Conservation (phyloP, 2,113 vertebrate species). For the Siniperca knerii region DNA sequence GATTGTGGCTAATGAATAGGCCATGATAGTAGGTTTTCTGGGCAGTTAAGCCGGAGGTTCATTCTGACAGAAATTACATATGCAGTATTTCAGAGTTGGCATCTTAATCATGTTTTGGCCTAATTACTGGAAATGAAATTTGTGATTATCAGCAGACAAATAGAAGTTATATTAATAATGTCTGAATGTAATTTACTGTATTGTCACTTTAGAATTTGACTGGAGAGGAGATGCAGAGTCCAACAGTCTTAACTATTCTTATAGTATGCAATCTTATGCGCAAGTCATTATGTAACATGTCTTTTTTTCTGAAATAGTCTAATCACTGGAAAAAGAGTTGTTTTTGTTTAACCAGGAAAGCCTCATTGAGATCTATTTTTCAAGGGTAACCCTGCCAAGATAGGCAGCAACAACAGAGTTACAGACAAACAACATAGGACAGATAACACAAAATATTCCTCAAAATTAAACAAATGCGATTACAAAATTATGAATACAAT, state of each 20-base stretch:
- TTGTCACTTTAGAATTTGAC: not conserved
- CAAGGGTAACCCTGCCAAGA: not conserved
- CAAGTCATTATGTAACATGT: too few species aligned
- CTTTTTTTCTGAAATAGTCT: too few species aligned
- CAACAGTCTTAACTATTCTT: not conserved
- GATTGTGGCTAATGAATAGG: conserved; percentile 60
- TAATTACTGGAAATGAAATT: conserved; percentile 47
- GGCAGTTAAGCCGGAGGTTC: conserved; percentile 38
- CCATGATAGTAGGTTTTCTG: conserved; percentile 26
- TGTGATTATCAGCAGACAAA: not conserved
- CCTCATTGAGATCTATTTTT: not conserved
- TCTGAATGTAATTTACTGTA: not conserved
- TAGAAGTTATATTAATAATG: not conserved
- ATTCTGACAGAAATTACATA: conserved; percentile 19
- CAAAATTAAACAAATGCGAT: not conserved
- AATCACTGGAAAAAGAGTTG: too few species aligned
- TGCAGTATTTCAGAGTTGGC: conserved; percentile 8
- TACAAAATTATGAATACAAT: not conserved
- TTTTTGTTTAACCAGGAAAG: not conserved
- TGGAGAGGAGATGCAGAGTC: not conserved
- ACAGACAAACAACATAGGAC: not conserved
- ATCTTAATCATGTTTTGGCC: conserved; percentile 36
- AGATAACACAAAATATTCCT: not conserved
- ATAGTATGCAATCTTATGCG: not conserved
- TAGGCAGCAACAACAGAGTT: not conserved